Evolutionary conservation across 2,797 vertebrate species (phyloP), one percentile per base, ranked within the genome.

Genomic region (Falco rusticolus): DNA sequence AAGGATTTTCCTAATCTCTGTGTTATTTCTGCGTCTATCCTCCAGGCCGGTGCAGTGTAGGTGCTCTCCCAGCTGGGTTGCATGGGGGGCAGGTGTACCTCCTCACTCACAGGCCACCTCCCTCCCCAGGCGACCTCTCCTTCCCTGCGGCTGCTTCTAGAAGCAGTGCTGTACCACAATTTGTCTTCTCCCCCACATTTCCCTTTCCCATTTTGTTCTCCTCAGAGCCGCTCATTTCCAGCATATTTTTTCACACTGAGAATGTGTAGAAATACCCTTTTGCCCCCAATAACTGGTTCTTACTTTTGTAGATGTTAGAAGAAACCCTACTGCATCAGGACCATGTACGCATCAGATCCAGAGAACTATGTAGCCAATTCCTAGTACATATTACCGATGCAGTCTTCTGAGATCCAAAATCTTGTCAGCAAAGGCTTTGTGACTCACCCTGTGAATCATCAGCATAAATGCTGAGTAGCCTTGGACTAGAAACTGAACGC

Each of bases 81-180:
- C 4, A 2, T 0, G 1, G 6, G 9, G 9, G 5, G 1, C 13
- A 70, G 2, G 7, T 71, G 68, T 75, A 7, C 10, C 8, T 22
- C 7, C 20, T 79, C 0, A 0, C 33, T 66, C 31, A 29, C 22
- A 28, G 22, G 4, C 5, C 59, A 43, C 26, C 25, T 79, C 28
- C 25, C 4, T 31, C 53, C 64, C 2, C 2, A 65, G 31, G 11
- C 25, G 18, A 53, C 41, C 4, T 65, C 11, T 81, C 31, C 66
- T 72, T 88, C 45, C 28, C 43, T n/a, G 47, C 0, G 1, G 51
- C 31, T 69, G 16, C 70, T 41, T 41, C 41, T 41, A 86, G 71
- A 68, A 85, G n/a, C 29, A 57, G 29, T 1, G 0, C 4, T 39
- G 15, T 31, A 63, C 33, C 6, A 31, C 0, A 1, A 45, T 77